phyloP scores from a whole-genome alignment of 1,140 invertebrate genomes.

The Heliconius congener region DNA sequence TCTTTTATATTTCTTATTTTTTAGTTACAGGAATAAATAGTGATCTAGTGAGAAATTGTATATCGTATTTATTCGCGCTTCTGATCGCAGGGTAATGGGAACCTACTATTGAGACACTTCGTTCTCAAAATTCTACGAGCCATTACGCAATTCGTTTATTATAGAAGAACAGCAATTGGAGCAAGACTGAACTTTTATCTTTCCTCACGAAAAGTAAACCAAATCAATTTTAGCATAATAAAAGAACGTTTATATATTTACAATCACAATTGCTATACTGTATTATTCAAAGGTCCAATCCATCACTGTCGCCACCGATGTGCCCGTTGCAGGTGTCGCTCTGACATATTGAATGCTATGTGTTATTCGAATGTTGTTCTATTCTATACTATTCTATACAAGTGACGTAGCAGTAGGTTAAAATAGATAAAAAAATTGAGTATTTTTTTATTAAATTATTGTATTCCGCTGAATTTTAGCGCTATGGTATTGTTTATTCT shows the following conservation, averaged over 20 bases:
- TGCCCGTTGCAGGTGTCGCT: constrained; percentile 8
- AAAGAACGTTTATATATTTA: constrained; percentile 8
- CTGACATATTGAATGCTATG: constrained; percentile 10
- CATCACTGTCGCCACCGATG: constrained; percentile 13
- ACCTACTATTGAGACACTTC: not conserved
- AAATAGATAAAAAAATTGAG: no score
- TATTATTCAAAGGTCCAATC: constrained; percentile 10
- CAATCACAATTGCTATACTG: constrained; percentile 8
- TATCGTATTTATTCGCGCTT: no score
- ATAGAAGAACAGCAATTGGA: not conserved
- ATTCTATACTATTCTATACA: not conserved
- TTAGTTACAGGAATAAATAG: not conserved
- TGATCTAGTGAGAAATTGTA: not conserved
- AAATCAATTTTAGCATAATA: not conserved
- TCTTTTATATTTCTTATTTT: constrained; percentile 1
- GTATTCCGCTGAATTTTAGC: no score
- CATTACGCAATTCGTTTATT: no score
- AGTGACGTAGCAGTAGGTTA: not conserved
- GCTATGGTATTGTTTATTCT: not conserved
- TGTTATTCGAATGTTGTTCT: constrained; percentile 11
- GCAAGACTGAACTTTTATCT: not conserved
- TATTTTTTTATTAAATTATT: no score
- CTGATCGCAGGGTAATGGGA: not conserved
- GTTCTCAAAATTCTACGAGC: not conserved
- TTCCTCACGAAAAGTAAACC: not conserved